phyloP scores from a whole-genome alignment of 2,888 invertebrate species.

The Synanthedon formicaeformis region DNA sequence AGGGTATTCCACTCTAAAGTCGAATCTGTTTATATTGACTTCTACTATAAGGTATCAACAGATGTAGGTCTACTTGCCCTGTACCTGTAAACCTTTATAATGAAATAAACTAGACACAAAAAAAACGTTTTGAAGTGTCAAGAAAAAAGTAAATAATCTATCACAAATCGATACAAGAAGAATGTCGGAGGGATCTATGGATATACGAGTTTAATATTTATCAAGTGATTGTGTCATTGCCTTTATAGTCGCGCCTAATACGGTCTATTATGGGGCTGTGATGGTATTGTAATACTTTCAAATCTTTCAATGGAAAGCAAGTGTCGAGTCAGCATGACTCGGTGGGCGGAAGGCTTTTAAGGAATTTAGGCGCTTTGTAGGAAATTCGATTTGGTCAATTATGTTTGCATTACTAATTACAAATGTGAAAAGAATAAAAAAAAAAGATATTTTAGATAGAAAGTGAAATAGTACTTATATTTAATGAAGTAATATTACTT shows the following conservation, averaged over 20 bases:
- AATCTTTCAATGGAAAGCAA: constrained; percentile 18
- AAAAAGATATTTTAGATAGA: too few species aligned
- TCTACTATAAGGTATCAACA: too few species aligned
- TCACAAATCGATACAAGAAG: background rate
- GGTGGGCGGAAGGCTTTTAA: constrained; percentile 24
- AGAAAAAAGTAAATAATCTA: background rate
- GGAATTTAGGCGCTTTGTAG: constrained; percentile 33
- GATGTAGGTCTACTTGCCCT: too few species aligned
- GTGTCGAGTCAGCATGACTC: constrained; percentile 44
- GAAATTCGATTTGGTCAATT: constrained; percentile 14
- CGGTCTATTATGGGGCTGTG: constrained; percentile 42
- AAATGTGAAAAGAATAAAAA: too few species aligned
- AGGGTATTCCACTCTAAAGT: too few species aligned
- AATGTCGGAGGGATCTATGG: background rate
- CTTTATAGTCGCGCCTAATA: constrained; percentile 43
- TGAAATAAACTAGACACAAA: too few species aligned
- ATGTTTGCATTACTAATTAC: background rate
- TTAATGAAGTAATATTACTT: too few species aligned
- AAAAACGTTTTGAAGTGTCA: background rate
- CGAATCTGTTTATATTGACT: too few species aligned
- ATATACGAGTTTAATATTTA: constrained; percentile 30
- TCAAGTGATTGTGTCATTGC: constrained; percentile 44
- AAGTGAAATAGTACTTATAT: too few species aligned
- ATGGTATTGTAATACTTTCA: constrained; percentile 32
- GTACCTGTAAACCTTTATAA: too few species aligned